These are phyloP conservation scores for Atherinosoma microstoma DNA, from an alignment of 2,797 vertebrate species.

Conservation along the genomic window DNA sequence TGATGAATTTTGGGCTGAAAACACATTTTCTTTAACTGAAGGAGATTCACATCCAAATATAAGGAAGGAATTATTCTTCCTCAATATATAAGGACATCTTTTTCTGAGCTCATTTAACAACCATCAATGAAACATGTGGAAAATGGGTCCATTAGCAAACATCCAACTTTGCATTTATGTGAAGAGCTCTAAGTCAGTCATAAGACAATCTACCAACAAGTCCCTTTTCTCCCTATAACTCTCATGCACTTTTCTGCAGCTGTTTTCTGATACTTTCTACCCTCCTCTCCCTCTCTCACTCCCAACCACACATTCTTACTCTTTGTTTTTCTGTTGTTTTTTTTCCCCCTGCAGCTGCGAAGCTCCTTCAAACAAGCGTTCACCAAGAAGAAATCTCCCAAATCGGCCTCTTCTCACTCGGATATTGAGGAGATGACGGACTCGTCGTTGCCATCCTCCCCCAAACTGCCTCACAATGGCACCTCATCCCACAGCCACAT, in stretches of 20 bases:
- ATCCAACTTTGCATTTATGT: neutral
- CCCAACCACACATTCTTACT: neutral
- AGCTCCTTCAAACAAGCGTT: slow-evolving; percentile 99
- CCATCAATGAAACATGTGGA: neutral
- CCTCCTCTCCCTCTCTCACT: slow-evolving; percentile 17
- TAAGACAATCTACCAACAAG: slow-evolving; percentile 31
- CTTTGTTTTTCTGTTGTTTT: neutral
- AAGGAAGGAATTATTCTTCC: too few relatives aligned
- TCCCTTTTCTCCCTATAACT: slow-evolving; percentile 35
- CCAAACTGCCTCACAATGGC: slow-evolving; percentile 92
- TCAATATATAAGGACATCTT: neutral
- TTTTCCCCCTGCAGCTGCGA: slow-evolving; percentile 84
- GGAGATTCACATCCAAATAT: neutral
- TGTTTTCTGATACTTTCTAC: slow-evolving; percentile 35
- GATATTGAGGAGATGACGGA: slow-evolving; percentile 99
- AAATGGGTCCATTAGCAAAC: neutral
- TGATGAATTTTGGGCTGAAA: neutral
- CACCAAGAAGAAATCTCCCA: slow-evolving; percentile 97
- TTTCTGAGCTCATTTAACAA: neutral
- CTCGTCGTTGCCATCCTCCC: slow-evolving; percentile 93
- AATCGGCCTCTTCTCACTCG: slow-evolving; percentile 97
- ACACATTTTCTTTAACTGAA: neutral
- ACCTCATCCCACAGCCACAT: slow-evolving; percentile 82
- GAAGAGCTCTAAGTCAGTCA: slow-evolving; percentile 36
- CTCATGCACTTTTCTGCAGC: slow-evolving; percentile 41